A percentile compares a stretch with the other conserved stretches of the same genome.
Conservation (phyloP, 2,888 invertebrate genomes). For the Heliconius ismenius region DNA sequence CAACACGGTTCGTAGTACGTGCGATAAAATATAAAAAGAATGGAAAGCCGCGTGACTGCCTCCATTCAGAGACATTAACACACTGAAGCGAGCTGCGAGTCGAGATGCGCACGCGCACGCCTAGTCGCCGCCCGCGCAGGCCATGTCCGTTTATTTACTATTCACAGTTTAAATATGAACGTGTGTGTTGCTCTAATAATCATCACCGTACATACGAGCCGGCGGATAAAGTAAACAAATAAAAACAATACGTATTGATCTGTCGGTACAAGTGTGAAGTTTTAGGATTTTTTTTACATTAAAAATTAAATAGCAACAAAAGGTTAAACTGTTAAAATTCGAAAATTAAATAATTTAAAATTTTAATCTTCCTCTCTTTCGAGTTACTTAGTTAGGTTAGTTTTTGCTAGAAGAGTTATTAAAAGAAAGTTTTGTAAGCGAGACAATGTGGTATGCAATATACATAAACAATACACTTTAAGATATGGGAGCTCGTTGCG, state of each 20-base stretch:
- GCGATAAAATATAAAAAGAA: constrained; percentile 46
- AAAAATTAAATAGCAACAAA: neutral
- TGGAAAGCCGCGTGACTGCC: constrained; percentile 67
- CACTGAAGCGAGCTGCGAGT: constrained; percentile 59
- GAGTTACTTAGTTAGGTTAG: neutral
- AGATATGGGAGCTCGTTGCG: neutral
- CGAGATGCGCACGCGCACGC: constrained; percentile 68
- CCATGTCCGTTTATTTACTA: constrained; percentile 77
- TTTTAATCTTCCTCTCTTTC: too few relatives aligned
- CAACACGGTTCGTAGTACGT: constrained; percentile 37
- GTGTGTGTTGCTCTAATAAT: constrained; percentile 65
- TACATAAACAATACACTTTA: neutral
- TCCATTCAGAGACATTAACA: constrained; percentile 71
- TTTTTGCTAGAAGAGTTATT: neutral
- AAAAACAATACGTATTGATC: constrained; percentile 25
- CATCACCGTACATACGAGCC: constrained; percentile 61
- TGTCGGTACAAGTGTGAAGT: neutral
- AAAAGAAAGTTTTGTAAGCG: neutral
- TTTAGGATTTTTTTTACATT: neutral
- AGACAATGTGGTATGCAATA: neutral
- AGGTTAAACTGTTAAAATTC: neutral
- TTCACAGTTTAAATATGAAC: constrained; percentile 70
- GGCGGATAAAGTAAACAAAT: constrained; percentile 32
- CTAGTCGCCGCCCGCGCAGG: constrained; percentile 57
- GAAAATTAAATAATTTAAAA: too few relatives aligned